phyloP scores from a whole-genome alignment of 2,113 vertebrate genomes.

The Anhinga anhinga region DNA sequence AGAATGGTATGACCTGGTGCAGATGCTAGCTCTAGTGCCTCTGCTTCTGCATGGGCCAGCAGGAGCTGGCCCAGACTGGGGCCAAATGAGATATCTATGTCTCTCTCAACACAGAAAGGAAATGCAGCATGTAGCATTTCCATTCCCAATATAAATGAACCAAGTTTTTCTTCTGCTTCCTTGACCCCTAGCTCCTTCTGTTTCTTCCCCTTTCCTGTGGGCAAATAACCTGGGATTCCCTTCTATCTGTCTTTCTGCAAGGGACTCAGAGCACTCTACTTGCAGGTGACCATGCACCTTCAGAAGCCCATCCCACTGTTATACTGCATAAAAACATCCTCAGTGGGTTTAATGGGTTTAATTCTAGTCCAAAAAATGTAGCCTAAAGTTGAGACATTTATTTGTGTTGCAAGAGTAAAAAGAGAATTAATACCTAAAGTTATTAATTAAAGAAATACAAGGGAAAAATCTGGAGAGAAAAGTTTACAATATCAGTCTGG shows the following conservation, averaged over 20 bases:
- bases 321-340: neutral
- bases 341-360: neutral
- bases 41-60: neutral
- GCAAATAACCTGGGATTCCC: neutral
- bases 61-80: neutral
- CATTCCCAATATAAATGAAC: neutral
- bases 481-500: neutral
- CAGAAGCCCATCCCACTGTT: neutral
- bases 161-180: neutral
- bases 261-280: neutral
- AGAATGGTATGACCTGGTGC: neutral
- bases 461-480: neutral
- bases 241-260: neutral
- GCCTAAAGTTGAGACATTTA: neutral
- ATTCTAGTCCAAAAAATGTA: neutral
- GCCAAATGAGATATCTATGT: neutral
- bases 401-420: neutral
- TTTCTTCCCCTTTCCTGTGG: neutral
- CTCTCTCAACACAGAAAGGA: neutral
- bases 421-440: neutral
- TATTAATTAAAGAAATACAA: neutral
- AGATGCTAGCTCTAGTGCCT: neutral
- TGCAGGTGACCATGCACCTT: neutral
- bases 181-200: neutral
- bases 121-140: neutral